Evolutionary conservation across 2,113 vertebrate genomes (phyloP), one percentile per base, ranked within the genome.

Genomic region (Lates calcarifer): DNA sequence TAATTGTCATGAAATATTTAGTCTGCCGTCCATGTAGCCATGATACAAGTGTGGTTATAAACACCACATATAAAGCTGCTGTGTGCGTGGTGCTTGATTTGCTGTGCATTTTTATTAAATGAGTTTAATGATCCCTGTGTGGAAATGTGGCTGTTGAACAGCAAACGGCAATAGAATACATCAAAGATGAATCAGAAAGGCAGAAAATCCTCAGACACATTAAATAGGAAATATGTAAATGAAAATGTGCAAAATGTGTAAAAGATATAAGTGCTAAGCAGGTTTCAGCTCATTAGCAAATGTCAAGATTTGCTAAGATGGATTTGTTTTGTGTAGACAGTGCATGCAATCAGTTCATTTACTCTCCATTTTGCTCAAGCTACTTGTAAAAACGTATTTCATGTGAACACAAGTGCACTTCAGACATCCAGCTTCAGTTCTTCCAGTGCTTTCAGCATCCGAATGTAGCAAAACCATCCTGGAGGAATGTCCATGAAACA

Each of bases 261-360:
- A 60, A 51, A 37, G 51, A 69, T 37, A 68, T 15, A 39, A 33
- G 22, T 1, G 2, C 28, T n/a, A 37, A 73, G 39, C 68, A 31
- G 26, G 35, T 13, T 74, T 60, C 31, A 67, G 12, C 55, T 28
- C 53, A 41, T 60, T 41, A 74, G 31, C 18, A 51, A 67, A 66
- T 37, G 29, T 55, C n/a, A 10, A 43, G 14, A 26, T 64, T 62
- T 56, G 28, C 37, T 49, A 18, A 33, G 22, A 65, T n/a, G 24
- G 37, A 65, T 71, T 61, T 22, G 14, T 45, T 71, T 51, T 66
- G 37, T 67, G 66, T 9, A 39, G 29, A 60, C 33, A 17, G 1
- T n/a, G 22, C 39, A 6, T 33, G 7, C 24, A 8, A 31, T 78
- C 43, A 68, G 4, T 55, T 71, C 1, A 41, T 63, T 63, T 56